Evolutionary conservation across 2,888 invertebrate species (phyloP).

Genomic region (Corythucha ciliata): DNA sequence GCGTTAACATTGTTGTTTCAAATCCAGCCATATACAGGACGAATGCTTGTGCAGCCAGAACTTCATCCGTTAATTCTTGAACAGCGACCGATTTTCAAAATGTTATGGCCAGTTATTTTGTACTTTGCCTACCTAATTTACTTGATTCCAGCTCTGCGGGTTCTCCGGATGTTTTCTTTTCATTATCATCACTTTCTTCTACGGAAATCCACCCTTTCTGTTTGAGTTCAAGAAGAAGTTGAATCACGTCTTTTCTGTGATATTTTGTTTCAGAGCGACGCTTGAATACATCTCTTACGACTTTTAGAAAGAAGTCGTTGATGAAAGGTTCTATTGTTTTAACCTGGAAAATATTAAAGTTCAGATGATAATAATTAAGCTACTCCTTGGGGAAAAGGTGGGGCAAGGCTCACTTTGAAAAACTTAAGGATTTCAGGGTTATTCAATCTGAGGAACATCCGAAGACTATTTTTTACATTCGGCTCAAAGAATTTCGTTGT

Average conservation of each 20-base stretch:
- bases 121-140: not conserved
- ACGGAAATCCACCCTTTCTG: constrained; percentile 7
- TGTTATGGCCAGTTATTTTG: not conserved
- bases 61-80: no score
- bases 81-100: not conserved
- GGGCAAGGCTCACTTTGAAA: no score
- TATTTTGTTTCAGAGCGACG: constrained; percentile 33
- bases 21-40: constrained; percentile 53
- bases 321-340: constrained; percentile 29
- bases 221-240: constrained; percentile 8
- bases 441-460: no score
- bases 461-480: no score
- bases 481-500: no score
- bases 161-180: not conserved
- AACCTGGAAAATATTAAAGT: constrained; percentile 26
- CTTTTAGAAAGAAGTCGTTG: constrained; percentile 35
- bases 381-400: no score
- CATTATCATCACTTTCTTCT: not conserved
- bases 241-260: constrained; percentile 34
- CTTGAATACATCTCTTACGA: constrained; percentile 35
- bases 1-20: constrained; percentile 52
- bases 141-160: not conserved
- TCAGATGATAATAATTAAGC: no score
- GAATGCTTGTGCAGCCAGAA: constrained; percentile 47
- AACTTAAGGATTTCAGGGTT: no score